phyloP scores from a whole-genome alignment of 1,140 invertebrate species.

The Bradynema listronoti region DNA sequence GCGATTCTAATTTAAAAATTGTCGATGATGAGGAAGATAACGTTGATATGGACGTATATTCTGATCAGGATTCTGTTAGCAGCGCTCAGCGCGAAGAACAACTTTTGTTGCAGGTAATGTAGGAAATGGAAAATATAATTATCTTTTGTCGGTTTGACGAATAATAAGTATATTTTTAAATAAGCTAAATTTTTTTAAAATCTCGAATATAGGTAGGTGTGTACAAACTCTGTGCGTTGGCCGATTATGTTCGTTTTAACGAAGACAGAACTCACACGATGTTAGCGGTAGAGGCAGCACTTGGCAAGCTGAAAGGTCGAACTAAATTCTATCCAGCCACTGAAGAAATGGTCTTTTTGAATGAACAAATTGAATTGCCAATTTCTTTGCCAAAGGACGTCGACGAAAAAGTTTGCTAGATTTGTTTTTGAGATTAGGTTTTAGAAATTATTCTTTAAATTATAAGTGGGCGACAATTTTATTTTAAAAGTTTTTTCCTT shows the following conservation, averaged over 20 bases:
- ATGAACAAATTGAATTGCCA: slow-evolving; percentile 40
- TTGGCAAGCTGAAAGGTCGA: slow-evolving; percentile 14
- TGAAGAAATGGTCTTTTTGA: slow-evolving; percentile 40
- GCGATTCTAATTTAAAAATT: no score
- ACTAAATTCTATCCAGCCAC: slow-evolving; percentile 9
- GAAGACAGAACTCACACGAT: slow-evolving; percentile 10
- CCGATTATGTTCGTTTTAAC: slow-evolving; percentile 31
- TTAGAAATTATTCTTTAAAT: neutral
- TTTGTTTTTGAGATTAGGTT: neutral
- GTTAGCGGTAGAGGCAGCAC: slow-evolving; percentile 17
- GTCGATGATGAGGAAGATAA: no score
- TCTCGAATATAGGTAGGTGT: slow-evolving; percentile 22
- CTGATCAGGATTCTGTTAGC: no score
- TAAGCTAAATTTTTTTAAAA: no score
- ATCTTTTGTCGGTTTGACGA: no score
- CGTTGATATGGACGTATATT: no score
- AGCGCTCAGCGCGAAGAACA: no score
- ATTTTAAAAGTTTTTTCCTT: slow-evolving; percentile 13
- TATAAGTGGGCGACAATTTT: neutral
- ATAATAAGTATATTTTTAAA: no score
- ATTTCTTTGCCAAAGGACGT: slow-evolving; percentile 42
- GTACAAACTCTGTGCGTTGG: slow-evolving; percentile 31
- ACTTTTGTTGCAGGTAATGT: no score
- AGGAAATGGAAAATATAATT: no score
- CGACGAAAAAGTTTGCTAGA: slow-evolving; percentile 18